Conservation (phyloP, 2,113 vertebrate species). For the Galeopterus variegatus region DNA sequence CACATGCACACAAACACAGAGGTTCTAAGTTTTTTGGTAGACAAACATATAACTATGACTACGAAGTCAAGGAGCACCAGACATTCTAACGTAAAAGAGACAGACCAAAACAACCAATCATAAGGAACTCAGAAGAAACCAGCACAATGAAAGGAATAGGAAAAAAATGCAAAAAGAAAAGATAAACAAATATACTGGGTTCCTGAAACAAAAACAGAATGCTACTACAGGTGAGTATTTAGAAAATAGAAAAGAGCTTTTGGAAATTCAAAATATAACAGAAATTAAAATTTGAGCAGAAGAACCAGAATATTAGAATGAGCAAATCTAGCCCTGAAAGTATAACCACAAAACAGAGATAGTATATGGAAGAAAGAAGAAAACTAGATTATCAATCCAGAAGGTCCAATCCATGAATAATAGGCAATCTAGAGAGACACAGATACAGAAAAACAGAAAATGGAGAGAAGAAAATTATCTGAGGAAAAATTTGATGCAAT, state of each 20-base stretch:
- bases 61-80: neutral
- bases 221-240: neutral
- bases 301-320: neutral
- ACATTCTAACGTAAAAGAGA: slow-evolving; percentile 23
- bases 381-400: neutral
- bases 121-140: slow-evolving; percentile 17
- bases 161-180: neutral
- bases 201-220: slow-evolving; percentile 54
- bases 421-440: neutral
- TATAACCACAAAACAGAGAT: neutral
- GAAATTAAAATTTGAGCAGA: slow-evolving; percentile 40
- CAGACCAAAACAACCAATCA: neutral
- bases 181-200: neutral
- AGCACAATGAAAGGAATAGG: neutral
- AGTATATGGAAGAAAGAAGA: neutral
- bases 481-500: neutral
- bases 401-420: neutral
- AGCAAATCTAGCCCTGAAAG: neutral
- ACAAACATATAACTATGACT: slow-evolving; percentile 12
- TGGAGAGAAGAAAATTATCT: neutral
- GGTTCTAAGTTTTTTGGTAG: neutral
- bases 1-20: neutral
- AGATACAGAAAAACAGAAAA: neutral
- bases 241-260: slow-evolving; percentile 2
- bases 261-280: slow-evolving; percentile 29